These are phyloP conservation scores for Thymelicus acteon DNA, from an alignment of 2,888 invertebrate genomes.

Conservation along the genomic window DNA sequence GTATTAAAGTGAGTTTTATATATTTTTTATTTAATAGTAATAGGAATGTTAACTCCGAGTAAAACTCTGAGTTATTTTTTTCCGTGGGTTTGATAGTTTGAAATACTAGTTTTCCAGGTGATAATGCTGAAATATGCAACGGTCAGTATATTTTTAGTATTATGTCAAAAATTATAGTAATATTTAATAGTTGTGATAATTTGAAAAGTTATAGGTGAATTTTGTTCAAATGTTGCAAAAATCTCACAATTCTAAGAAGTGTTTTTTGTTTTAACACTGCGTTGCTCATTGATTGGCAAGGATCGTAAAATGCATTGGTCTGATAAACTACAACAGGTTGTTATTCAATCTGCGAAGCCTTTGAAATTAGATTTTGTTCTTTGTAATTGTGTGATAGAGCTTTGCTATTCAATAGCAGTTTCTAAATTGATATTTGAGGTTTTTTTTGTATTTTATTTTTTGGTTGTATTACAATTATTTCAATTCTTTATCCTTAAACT, in stretches of 20 bases:
- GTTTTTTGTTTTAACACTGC: conserved; percentile 41
- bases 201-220: too few species aligned
- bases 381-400: conserved; percentile 1
- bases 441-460: neutral
- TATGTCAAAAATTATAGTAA: too few species aligned
- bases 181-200: too few species aligned
- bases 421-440: neutral
- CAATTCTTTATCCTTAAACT: neutral
- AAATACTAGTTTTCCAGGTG: too few species aligned
- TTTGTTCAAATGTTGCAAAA: neutral
- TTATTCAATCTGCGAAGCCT: conserved; percentile 17
- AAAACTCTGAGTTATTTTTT: too few species aligned
- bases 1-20: too few species aligned
- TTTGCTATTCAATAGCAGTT: neutral
- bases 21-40: too few species aligned
- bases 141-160: too few species aligned
- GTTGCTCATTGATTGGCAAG: conserved; percentile 55
- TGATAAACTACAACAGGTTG: conserved; percentile 24
- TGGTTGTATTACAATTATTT: neutral
- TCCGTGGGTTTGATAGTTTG: too few species aligned
- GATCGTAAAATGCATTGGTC: conserved; percentile 54
- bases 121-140: too few species aligned
- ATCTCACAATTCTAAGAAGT: conserved; percentile 41
- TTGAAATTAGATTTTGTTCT: conserved; percentile 23
- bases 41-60: too few species aligned